These are phyloP conservation scores for Leucania comma DNA, from an alignment of 2,888 invertebrate genomes.

Conservation along the genomic window DNA sequence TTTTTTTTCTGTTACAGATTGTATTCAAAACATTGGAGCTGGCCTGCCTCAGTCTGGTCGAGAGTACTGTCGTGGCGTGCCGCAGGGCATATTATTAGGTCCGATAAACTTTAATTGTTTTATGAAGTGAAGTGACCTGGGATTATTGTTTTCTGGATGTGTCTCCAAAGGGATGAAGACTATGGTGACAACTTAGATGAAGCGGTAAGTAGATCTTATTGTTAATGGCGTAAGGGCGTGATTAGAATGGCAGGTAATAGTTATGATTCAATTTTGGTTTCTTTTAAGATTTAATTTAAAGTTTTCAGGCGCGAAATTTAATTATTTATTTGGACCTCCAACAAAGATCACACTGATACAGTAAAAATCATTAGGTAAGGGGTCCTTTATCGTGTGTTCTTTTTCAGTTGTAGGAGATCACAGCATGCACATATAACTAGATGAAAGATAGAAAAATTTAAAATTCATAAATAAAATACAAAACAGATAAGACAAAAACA, in stretches of 20 bases:
- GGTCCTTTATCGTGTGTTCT: no score
- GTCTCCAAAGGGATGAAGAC: conserved; percentile 87
- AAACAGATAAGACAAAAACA: no score
- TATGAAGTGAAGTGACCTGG: conserved; percentile 72
- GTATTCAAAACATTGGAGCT: conserved; percentile 87
- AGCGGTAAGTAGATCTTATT: conserved; percentile 78
- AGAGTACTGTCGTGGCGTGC: conserved; percentile 79
- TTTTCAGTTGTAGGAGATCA: no score
- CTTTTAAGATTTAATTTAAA: not conserved
- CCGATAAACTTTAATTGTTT: conserved; percentile 66
- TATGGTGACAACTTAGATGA: conserved; percentile 82
- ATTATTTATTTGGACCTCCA: no score
- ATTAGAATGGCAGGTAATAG: not conserved
- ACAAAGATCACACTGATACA: no score
- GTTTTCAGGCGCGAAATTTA: not conserved
- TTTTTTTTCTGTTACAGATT: conserved; percentile 89
- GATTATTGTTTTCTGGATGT: conserved; percentile 85
- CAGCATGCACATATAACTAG: no score
- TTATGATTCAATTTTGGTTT: not conserved
- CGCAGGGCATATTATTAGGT: conserved; percentile 78
- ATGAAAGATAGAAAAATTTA: no score
- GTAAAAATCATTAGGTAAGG: no score
- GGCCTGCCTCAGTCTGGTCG: conserved; percentile 80
- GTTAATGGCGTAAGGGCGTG: not conserved
- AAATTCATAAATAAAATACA: no score